These are phyloP conservation scores for Conus canariensis DNA, from an alignment of 2,888 invertebrate genomes.

Conservation along the genomic window DNA sequence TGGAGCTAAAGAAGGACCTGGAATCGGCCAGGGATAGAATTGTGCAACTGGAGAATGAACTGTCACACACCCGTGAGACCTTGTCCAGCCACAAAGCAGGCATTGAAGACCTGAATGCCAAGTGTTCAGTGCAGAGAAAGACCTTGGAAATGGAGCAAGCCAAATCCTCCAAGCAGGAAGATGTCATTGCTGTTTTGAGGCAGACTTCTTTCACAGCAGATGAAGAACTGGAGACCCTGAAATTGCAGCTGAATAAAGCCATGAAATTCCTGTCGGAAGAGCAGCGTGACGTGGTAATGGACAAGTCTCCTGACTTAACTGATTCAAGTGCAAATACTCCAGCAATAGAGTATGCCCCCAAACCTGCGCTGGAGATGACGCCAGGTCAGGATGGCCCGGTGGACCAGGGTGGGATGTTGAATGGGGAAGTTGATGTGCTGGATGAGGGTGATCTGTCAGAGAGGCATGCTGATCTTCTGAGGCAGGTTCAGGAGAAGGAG, in stretches of 20 bases:
- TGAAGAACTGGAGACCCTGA: conserved; percentile 53
- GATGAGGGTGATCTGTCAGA: conserved; percentile 14
- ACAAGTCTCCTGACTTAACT: conserved; percentile 7
- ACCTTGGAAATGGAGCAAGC: conserved; percentile 50
- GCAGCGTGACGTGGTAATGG: conserved; percentile 49
- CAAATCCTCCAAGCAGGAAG: conserved; percentile 52
- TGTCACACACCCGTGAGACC: conserved; percentile 48
- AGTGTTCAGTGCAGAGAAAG: conserved; percentile 49
- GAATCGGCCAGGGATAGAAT: conserved; percentile 47
- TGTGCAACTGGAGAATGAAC: conserved; percentile 53
- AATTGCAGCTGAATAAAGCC: conserved; percentile 56
- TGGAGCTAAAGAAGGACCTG: conserved; percentile 49
- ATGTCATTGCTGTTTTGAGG: conserved; percentile 54
- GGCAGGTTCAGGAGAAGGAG: conserved; percentile 70
- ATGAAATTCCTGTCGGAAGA: conserved; percentile 47
- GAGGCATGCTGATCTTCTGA: conserved; percentile 65
- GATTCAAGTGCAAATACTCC: conserved; percentile 9
- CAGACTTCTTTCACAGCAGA: conserved; percentile 59
- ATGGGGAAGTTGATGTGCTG: conserved; percentile 5
- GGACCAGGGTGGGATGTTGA: background rate
- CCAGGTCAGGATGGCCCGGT: background rate
- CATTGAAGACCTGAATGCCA: conserved; percentile 59
- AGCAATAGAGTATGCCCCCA: conserved; percentile 56
- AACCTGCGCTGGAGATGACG: background rate
- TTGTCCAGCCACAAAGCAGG: conserved; percentile 54